Evolutionary conservation across 2,888 invertebrate species (phyloP), one percentile per base, ranked within the genome.

Genomic region (Ellobium chinense): DNA sequence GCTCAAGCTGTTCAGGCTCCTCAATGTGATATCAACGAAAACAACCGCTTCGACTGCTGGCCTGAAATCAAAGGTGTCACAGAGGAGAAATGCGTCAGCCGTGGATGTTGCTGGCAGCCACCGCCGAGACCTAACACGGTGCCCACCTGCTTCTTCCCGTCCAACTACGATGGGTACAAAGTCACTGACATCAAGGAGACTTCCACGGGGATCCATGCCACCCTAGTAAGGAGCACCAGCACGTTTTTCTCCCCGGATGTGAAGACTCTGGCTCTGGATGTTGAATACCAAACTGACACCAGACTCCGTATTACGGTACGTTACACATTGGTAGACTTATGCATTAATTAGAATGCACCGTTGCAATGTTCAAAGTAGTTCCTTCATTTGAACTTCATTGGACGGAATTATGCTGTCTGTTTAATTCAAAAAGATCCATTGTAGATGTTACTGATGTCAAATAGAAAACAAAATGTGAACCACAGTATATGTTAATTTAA

Each of bases 41-140:
- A 54, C 29, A 72, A 82, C 62, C 60, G 83, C 12, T 85, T 82
- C 62, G 85, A 85, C 58, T 85, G 85, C 69, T 81, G 83, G 81
- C 85, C 85, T 0, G 81, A 83, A 46, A 73, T 65, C 31, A 21
- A 14, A 5, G 80, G 76, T 5, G 80, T 81, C 0, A 78, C 81
- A 18, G 70, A 82, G 76, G 36, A 74, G 12, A 9, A 14, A 4
- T 85, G 84, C 63, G 46, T 78, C 12, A 58, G 69, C 5, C 78
- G 85, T 27, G 85, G 83, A 2, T 83, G 83, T 54, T 85, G 85
- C 62, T 85, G 83, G 83, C 54, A 80, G 21, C 29, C 58, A 2
- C 31, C 27, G 2, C 3, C 74, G 0, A 27, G 5, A 24, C 65
- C 75, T 2, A 21, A 66, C 1, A 76, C 77, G 3, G 83, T 74